A percentile compares a stretch with the other conserved stretches of the same genome.
Conservation (phyloP, 2,113 vertebrate genomes). For the Rhagologus leucostigma region DNA sequence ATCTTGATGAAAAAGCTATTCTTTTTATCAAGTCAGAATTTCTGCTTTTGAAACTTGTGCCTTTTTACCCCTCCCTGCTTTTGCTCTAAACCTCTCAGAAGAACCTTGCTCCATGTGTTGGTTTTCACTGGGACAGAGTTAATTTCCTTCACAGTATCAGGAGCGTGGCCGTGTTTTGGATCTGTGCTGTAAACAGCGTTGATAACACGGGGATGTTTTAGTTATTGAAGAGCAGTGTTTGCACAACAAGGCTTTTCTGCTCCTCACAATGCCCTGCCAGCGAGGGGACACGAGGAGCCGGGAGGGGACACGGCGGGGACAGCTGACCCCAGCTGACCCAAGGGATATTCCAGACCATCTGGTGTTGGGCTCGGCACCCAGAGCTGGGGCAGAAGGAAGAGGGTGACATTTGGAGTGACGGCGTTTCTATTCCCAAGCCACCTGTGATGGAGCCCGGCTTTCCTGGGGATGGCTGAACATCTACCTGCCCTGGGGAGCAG, state of each 20-base stretch:
- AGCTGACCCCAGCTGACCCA: not conserved
- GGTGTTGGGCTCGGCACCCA: not conserved
- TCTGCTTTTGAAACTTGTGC: not conserved
- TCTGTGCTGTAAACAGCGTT: not conserved
- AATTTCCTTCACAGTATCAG: not conserved
- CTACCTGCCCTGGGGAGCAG: no score
- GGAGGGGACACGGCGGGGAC: not conserved
- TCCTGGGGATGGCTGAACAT: not conserved
- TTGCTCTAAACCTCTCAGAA: not conserved
- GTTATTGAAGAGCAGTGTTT: not conserved
- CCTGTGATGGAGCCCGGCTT: not conserved
- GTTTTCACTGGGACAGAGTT: not conserved
- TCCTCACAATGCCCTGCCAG: not conserved
- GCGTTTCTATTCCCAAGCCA: not conserved
- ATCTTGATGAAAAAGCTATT: accelerated
- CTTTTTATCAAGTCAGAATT: not conserved
- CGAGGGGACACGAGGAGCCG: not conserved
- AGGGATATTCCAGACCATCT: not conserved
- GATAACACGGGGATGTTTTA: not conserved
- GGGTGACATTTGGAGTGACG: not conserved
- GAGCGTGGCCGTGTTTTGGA: no score
- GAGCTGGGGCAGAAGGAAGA: not conserved
- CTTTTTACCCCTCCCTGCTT: not conserved
- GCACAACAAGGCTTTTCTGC: not conserved
- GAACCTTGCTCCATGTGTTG: accelerated